A percentile compares a stretch with the other conserved stretches of the same genome.
phyloP scores from a whole-genome alignment of 2,888 invertebrate genomes.

The Agonopterix alstromeriana region DNA sequence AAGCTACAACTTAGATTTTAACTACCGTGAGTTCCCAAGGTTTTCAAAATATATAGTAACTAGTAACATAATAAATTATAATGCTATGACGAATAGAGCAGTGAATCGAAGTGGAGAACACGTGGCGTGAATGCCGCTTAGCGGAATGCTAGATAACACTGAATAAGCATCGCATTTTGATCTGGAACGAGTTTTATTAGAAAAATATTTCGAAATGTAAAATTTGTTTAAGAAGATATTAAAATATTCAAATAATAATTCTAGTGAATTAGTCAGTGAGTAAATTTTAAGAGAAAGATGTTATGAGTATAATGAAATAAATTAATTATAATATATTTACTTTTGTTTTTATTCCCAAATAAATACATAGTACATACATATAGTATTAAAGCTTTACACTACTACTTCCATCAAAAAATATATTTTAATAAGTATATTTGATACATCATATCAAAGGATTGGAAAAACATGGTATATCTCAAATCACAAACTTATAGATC shows the following conservation, averaged over 20 bases:
- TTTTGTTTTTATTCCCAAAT: constrained; percentile 3
- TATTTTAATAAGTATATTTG: background rate
- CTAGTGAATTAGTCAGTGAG: constrained; percentile 70
- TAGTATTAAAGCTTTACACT: background rate
- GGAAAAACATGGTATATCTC: background rate
- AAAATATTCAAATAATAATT: constrained; percentile 71
- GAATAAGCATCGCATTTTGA: constrained; percentile 23
- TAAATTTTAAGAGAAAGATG: constrained; percentile 67
- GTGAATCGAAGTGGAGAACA: background rate
- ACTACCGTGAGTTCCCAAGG: background rate
- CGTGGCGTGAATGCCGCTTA: constrained; percentile 1
- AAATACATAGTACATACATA: background rate
- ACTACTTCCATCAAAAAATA: background rate
- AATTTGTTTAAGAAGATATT: constrained; percentile 67
- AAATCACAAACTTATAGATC: background rate
- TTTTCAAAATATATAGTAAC: background rate
- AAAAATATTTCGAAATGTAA: constrained; percentile 59
- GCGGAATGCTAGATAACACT: constrained; percentile 2
- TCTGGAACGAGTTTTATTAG: constrained; percentile 56
- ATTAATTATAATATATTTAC: constrained; percentile 43
- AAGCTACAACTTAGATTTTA: background rate
- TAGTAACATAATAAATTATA: no score
- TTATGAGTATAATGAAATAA: constrained; percentile 74
- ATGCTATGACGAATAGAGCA: background rate
- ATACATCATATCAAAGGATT: background rate